Percentiles rank a stretch among this genome's conserved stretches.
phyloP scores from a whole-genome alignment of 1,140 invertebrate species.

The Mactra quadrangularis region DNA sequence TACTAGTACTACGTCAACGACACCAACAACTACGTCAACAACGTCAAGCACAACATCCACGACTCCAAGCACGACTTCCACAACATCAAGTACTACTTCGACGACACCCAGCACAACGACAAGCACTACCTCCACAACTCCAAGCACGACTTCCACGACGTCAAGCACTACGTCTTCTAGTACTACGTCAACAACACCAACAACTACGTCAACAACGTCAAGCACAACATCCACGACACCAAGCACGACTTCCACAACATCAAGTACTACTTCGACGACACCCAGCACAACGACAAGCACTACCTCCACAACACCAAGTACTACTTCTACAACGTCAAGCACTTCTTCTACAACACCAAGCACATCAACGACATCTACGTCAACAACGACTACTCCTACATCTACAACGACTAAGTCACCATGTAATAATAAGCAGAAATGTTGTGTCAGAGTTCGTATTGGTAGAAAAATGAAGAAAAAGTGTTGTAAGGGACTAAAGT shows the following conservation, averaged over 20 bases:
- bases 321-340: constrained; percentile 1
- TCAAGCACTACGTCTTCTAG: constrained; percentile 17
- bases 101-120: too few relatives aligned
- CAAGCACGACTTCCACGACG: too few relatives aligned
- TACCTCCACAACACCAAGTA: neutral
- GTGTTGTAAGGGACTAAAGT: neutral
- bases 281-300: neutral
- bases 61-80: too few relatives aligned
- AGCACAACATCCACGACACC: constrained; percentile 67
- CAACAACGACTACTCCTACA: constrained; percentile 24
- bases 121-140: too few relatives aligned
- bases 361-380: constrained; percentile 13
- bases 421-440: constrained; percentile 7
- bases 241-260: constrained; percentile 61
- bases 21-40: too few relatives aligned
- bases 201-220: constrained; percentile 12
- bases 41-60: too few relatives aligned
- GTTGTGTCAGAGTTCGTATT: constrained; percentile 35
- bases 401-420: constrained; percentile 32
- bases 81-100: too few relatives aligned
- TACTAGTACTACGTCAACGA: too few relatives aligned
- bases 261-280: neutral
- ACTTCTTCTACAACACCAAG: constrained; percentile 1
- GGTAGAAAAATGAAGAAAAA: neutral
- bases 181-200: neutral